Conservation (phyloP, 1,140 invertebrate species). For the Drosophila santomea region DNA sequence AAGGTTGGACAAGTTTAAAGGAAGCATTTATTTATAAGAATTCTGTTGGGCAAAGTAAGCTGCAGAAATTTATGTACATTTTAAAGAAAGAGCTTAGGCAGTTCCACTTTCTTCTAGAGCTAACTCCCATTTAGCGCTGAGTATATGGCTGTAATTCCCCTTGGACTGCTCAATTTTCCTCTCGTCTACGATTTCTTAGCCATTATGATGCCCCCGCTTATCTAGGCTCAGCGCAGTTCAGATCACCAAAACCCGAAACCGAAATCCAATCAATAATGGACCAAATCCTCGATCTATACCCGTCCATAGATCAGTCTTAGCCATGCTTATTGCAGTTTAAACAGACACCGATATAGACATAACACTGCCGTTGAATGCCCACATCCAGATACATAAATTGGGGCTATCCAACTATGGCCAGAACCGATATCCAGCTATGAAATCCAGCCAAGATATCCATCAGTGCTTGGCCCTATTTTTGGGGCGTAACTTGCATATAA, state of each 20-base stretch:
- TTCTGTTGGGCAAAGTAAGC: no score
- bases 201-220: conserved; percentile 34
- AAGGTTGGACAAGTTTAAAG: no score
- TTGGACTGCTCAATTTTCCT: conserved; percentile 4
- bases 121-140: conserved; percentile 8
- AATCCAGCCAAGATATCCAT: conserved; percentile 44
- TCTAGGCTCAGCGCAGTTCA: conserved; percentile 27
- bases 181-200: neutral
- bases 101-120: neutral
- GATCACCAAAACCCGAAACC: conserved; percentile 31
- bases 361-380: conserved; percentile 79
- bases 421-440: conserved; percentile 34
- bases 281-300: conserved; percentile 26
- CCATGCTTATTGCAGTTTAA: conserved; percentile 75
- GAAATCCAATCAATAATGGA: conserved; percentile 32
- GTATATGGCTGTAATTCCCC: neutral
- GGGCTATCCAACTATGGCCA: conserved; percentile 38
- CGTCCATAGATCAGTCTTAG: conserved; percentile 76
- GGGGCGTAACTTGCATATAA: conserved; percentile 79
- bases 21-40: no score
- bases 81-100: no score
- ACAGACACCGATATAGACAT: conserved; percentile 74
- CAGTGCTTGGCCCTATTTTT: conserved; percentile 44
- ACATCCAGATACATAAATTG: conserved; percentile 75
- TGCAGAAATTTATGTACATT: no score